Evolutionary conservation across 2,888 invertebrate genomes (phyloP), one percentile per base, ranked within the genome.

Genomic region (Thelaira solivaga): DNA sequence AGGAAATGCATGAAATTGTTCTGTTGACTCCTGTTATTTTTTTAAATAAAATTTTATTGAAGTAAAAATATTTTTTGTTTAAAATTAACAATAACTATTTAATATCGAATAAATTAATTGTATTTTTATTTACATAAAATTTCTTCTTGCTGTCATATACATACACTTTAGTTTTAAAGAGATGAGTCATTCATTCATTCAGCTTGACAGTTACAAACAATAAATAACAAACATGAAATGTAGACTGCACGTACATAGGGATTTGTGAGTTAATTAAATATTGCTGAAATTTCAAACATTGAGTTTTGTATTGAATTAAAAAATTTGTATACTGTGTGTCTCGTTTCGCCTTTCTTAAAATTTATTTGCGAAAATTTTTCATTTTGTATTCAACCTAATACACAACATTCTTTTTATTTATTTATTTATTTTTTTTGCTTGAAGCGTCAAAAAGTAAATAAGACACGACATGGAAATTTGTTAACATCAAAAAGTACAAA

Each of bases 401-500:
- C 39, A 22, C 24, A 55, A 22, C 24, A 43, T 16, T 4, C n/a
- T 16, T 22, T 11, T 45, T 31, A 5, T 16, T 68, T 47, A 26
- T n/a, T n/a, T n/a, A n/a, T n/a, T n/a, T n/a, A n/a, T n/a, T n/a
- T n/a, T n/a, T n/a, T n/a, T n/a, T n/a, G n/a, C n/a, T n/a, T n/a
- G 11, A 20, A 36, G 36, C 45, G 34, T 24, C 45, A 36, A 39
- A 49, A 41, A 29, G 29, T 29, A 41, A 62, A 61, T 41, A 61
- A 55, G 67, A 20, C 45, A 67, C 65, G 73, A 67, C 72, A 72
- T 72, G 72, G 59, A 72, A 72, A 76, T 65, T 76, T 76, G 76
- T 71, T 65, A 43, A 73, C 68, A 68, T 77, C 72, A 73, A 57
- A 43, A 49, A 68, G 34, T 53, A 76, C 65, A 67, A 67, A 67